phyloP scores from a whole-genome alignment of 2,113 vertebrate species.

The Daphoenositta chrysoptera region DNA sequence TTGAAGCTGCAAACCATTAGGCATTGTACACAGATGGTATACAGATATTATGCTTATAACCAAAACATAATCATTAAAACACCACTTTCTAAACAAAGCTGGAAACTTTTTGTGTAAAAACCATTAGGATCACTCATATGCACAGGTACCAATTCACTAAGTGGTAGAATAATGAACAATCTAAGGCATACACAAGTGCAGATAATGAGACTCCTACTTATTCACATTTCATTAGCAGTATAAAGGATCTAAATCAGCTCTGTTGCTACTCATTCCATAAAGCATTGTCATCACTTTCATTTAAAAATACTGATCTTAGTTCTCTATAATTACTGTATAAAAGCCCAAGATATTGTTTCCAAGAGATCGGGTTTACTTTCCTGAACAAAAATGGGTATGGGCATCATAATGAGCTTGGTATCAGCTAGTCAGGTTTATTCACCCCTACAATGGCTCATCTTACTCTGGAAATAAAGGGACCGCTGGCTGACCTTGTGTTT shows the following conservation, averaged over 20 bases:
- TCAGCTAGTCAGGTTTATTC: conserved; percentile 45
- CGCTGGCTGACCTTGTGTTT: conserved; percentile 41
- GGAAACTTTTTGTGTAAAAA: conserved; percentile 29
- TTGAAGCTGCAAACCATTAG: not conserved
- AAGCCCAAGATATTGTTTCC: conserved; percentile 56
- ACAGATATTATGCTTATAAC: not conserved
- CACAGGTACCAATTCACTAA: conserved; percentile 1
- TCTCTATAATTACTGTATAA: conserved; percentile 57
- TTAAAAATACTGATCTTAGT: conserved; percentile 32
- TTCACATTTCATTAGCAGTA: conserved; percentile 63
- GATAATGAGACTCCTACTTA: conserved; percentile 69
- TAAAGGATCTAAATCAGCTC: conserved; percentile 55
- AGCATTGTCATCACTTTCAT: conserved; percentile 58
- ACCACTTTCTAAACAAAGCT: conserved; percentile 41
- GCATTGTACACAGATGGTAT: not conserved
- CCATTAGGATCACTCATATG: conserved; percentile 22
- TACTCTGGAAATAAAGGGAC: conserved; percentile 45
- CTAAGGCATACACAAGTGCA: conserved; percentile 44
- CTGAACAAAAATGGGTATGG: conserved; percentile 30
- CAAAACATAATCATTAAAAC: conserved; percentile 29
- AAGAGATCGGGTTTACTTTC: conserved; percentile 58
- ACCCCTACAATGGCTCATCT: conserved; percentile 34
- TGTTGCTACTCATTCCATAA: conserved; percentile 54
- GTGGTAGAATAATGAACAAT: conserved; percentile 49
- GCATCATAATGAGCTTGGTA: conserved; percentile 30